Evolutionary conservation across 2,797 vertebrate species (phyloP).

Genomic region (Petrocephalus sullivani): DNA sequence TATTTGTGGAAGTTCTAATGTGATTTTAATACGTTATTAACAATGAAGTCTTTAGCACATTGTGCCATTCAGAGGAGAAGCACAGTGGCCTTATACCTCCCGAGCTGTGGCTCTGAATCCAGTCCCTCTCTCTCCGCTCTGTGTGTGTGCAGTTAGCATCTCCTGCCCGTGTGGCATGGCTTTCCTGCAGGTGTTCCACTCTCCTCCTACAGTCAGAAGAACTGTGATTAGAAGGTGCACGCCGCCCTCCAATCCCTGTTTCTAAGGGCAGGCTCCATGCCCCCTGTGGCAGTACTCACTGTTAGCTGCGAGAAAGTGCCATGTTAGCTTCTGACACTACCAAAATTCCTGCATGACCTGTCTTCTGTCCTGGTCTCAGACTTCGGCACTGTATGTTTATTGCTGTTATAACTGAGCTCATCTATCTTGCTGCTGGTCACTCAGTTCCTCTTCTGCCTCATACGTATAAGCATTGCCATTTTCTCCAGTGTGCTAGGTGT

Average conservation of each 20-base stretch:
- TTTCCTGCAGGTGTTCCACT: background rate
- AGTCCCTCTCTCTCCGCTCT: background rate
- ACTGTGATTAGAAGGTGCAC: background rate
- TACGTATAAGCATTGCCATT: too few relatives aligned
- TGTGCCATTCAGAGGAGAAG: background rate
- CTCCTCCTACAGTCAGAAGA: background rate
- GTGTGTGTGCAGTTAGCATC: background rate
- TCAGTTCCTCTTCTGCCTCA: too few relatives aligned
- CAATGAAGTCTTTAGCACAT: background rate
- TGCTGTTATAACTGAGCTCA: too few relatives aligned
- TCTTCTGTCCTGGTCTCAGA: too few relatives aligned
- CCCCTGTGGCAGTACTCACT: too few relatives aligned
- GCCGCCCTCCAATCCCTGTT: background rate
- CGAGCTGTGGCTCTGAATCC: background rate
- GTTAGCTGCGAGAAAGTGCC: too few relatives aligned
- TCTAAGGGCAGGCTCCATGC: background rate
- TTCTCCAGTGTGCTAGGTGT: too few relatives aligned
- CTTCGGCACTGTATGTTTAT: too few relatives aligned
- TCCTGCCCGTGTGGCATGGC: background rate
- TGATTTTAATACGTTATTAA: background rate
- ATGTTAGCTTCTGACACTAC: too few relatives aligned
- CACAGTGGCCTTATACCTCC: background rate
- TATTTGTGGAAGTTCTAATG: background rate
- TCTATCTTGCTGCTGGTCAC: too few relatives aligned
- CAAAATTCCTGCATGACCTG: too few relatives aligned